Percentiles rank a stretch among this genome's conserved stretches.
Conservation (phyloP, 2,113 vertebrate genomes). For the Barnardius zonarius region DNA sequence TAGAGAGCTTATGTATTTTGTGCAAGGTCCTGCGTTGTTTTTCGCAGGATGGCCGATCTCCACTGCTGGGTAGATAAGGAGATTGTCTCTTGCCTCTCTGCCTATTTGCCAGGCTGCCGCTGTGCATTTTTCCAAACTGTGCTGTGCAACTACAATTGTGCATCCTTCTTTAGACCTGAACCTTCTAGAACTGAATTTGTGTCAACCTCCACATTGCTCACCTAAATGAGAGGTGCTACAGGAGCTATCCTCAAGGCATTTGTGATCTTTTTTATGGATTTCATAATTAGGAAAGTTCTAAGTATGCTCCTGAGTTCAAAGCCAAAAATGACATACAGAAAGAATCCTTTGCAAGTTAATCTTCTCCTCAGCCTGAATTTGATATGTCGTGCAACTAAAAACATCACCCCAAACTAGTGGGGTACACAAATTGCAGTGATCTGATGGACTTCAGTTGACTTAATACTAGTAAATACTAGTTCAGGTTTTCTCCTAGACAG, state of each 20-base stretch:
- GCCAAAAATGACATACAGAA: not conserved
- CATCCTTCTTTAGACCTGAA: not conserved
- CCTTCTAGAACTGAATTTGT: not conserved
- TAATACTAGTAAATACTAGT: not conserved
- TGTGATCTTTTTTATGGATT: not conserved
- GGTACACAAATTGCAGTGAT: not conserved
- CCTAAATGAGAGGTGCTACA: not conserved
- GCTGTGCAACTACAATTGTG: not conserved
- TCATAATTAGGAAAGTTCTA: not conserved
- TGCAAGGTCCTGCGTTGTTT: not conserved
- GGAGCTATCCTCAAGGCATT: not conserved
- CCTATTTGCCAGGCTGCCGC: not conserved
- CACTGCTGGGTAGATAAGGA: not conserved
- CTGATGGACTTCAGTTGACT: not conserved
- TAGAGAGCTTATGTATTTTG: not conserved
- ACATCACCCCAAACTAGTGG: not conserved
- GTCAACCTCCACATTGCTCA: not conserved
- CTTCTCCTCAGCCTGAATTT: not conserved
- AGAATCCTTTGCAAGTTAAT: not conserved
- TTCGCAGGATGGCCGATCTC: not conserved
- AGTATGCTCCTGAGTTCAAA: not conserved
- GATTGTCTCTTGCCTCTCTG: not conserved
- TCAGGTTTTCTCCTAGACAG: not conserved
- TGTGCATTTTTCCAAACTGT: not conserved
- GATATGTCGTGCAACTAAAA: not conserved